Evolutionary conservation across 2,113 vertebrate genomes (phyloP), one percentile per base, ranked within the genome.

Genomic region (Tyrannus savana): DNA sequence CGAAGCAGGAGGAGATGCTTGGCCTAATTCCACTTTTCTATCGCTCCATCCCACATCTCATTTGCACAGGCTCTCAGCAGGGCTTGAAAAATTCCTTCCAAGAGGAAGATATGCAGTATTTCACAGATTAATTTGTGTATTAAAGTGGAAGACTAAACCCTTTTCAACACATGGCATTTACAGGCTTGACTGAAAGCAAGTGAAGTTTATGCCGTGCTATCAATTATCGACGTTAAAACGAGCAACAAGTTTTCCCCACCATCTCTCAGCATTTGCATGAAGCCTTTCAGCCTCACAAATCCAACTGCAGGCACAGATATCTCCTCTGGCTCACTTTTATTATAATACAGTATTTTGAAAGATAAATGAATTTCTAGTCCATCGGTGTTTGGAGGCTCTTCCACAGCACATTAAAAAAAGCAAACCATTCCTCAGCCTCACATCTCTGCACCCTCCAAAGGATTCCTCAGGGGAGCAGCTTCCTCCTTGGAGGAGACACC

Each of bases 191-290:
- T 41, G 53, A 47, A 53, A 56, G 75, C 37, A 14, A 4, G 19
- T 0, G 4, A 35, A 52, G 37, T 24, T 81, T 52, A 3, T 33
- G 28, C 56, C 23, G 30, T 0, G 0, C n/a, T 12, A 1, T 6
- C 72, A 50, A 31, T 23, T 41, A 73, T n/a, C 44, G 3, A 8
- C 1, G 19, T 6, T 62, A 93, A 73, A 78, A 27, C 0, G 1
- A 84, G 53, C 71, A 89, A 47, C 37, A 37, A 47, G 23, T 31
- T 23, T 25, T 47, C 10, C 74, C 24, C 35, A 56, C 55, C 41
- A 27, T 19, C 44, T 31, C 73, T 12, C 23, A 30, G 37, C 1
- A 1, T 39, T 19, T 84, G n/a, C 60, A 60, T 69, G 4, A 56
- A 35, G 58, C 2, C 24, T 28, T 64, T 31, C 25, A 82, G 73